Base-by-base conservation (phyloP, 2,888 invertebrate species). In the Zonitis immaculata region DNA sequence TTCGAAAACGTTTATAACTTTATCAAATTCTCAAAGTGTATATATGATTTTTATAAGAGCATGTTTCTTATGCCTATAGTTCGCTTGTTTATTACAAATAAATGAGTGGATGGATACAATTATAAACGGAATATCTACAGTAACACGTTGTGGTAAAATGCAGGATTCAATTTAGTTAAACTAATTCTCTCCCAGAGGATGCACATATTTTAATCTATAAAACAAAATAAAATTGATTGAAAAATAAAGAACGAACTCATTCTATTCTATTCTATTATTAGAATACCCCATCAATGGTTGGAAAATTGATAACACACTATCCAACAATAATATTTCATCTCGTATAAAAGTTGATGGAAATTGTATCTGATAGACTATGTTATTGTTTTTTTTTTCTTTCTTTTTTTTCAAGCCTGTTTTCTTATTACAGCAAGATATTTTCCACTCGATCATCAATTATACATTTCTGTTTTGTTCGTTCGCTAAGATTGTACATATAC, bases 1-100 rank as follows among this genome's bases (percentile, higher is more conserved):
- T 32, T 51, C 22, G 39, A 51, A 50, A 28, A 51, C 47, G 46
- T 51, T 54, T 51, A 50, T 47, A 44, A 35, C 49, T 44, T 54
- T 46, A 47, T 51, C 50, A 47, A 47, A 50, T 51, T 54, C n/a
- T 44, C 25, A 44, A 12, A 42, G 42, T 30, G 42, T 43, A 39
- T 42, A 18, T 47, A 47, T 43, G 47, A 47, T 52, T 47, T 47
- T 52, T 52, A 28, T 20, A 20, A 25, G 25, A 35, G 42, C 42
- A 52, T 47, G 47, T 52, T 47, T 35, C 28, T 46, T 22, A 4
- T 22, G 3, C 22, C 3, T 22, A 22, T 22, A 22, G 22, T 22
- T 5, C 22, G n/a, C n/a, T n/a, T n/a, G n/a, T n/a, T n/a, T n/a
- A n/a, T n/a, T n/a, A n/a, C n/a, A n/a, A n/a, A n/a, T n/a, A n/a